These are phyloP conservation scores for Vidua chalybeata DNA, from an alignment of 2,113 vertebrate species.

Conservation along the genomic window DNA sequence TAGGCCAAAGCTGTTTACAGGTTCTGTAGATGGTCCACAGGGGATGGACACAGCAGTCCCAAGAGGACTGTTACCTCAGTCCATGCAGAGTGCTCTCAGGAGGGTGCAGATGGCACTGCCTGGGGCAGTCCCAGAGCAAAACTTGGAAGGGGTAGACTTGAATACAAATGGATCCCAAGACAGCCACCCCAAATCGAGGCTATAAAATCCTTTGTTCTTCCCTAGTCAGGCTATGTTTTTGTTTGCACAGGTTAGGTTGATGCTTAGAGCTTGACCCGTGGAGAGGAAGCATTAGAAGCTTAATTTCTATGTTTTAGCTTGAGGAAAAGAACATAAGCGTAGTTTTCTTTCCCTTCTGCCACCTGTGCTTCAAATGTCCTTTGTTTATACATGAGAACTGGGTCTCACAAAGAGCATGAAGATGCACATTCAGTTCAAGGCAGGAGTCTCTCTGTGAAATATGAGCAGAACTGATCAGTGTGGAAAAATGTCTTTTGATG, in stretches of 20 bases:
- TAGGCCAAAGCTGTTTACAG: not conserved
- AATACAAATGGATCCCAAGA: not conserved
- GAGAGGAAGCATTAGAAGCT: not conserved
- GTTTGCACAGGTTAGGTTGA: not conserved
- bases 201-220: not conserved
- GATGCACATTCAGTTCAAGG: not conserved
- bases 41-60: not conserved
- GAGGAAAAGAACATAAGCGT: not conserved
- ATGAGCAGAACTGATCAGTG: not conserved
- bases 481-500: not conserved
- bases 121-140: not conserved
- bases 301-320: not conserved
- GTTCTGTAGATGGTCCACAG: not conserved
- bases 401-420: not conserved
- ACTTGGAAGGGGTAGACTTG: not conserved
- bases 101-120: rapidly evolving
- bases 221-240: not conserved
- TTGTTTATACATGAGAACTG: not conserved
- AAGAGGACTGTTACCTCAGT: not conserved
- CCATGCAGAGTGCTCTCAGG: not conserved
- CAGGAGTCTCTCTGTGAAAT: not conserved
- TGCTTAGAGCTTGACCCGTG: not conserved
- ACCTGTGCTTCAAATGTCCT: not conserved
- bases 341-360: not conserved
- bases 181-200: not conserved